Evolutionary conservation across 1,140 invertebrate genomes (phyloP), one percentile per base, ranked within the genome.

Genomic region (Whitmania pigra): DNA sequence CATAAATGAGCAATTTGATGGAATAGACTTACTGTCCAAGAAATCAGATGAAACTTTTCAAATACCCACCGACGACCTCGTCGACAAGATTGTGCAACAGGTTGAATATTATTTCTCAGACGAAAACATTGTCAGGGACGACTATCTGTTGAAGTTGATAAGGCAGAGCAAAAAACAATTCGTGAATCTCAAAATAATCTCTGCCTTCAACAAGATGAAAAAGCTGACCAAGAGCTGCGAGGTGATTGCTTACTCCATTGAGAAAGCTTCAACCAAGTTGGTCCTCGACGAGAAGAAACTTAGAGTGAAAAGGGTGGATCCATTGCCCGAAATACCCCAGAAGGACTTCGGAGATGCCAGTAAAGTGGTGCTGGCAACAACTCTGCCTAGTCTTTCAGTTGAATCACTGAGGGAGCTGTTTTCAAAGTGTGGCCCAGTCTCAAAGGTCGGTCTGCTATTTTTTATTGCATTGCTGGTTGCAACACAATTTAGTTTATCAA

Each of bases 331-430:
- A n/a, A 40, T 49, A 25, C 53, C 36, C 13, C 25, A 36, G 5
- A 53, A 43, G 22, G 22, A 22, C 6, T 29, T 29, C 13, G 54
- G n/a, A 27, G n/a, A n/a, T 13, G 20, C n/a, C 25, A 29, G 17
- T 27, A 57, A 53, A 43, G 31, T 31, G 15, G 66, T 78, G n/a
- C 67, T 77, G 22, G 75, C 74, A 6, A 72, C 53, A 25, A 72
- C 73, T n/a, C 27, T 53, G 17, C 67, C 73, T 49, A 74, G 74
- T 49, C 49, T 57, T n/a, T 71, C 73, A 17, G 69, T 73, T 20
- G 75, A 76, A 20, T 71, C 55, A 13, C 40, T 75, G 25, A 68
- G 60, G 55, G 72, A 74, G 22, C 72, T 74, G 69, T 77, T 77
- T 54, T 57, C 71, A n/a, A 27, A 60, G 5, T 77, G 75, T 63